Evolutionary conservation across 2,797 vertebrate species (phyloP).

Genomic region (Xenops minutus): DNA sequence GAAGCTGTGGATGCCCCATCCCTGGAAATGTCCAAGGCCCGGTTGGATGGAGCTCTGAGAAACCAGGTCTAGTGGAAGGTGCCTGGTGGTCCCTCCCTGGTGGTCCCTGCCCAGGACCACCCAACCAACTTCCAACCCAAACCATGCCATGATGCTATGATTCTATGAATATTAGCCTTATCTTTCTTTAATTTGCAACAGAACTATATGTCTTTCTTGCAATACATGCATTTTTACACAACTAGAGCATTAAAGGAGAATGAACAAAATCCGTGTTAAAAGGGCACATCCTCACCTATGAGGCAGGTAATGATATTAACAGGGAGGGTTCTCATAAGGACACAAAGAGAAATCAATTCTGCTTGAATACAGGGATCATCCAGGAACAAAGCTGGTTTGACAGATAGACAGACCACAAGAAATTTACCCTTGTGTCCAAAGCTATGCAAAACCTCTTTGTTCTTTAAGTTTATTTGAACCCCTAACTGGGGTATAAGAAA

Average conservation of each 20-base stretch:
- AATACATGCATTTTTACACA: background rate
- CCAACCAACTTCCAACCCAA: background rate
- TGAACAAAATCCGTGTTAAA: background rate
- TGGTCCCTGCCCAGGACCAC: background rate
- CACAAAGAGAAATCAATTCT: background rate
- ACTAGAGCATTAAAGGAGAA: background rate
- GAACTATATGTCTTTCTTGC: background rate
- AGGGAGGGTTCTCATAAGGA: background rate
- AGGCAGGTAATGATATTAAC: background rate
- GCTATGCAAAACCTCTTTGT: background rate
- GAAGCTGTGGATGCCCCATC: background rate
- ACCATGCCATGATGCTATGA: background rate
- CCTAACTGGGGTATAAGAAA: background rate
- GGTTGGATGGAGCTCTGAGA: background rate
- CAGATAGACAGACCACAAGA: background rate
- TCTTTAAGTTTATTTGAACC: background rate
- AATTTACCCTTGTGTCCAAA: background rate
- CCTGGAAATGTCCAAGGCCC: background rate
- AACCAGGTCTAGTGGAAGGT: rapidly evolving
- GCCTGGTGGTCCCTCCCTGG: too few relatives aligned
- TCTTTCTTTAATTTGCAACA: background rate
- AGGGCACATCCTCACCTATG: background rate
- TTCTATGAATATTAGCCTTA: background rate
- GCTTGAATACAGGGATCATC: background rate
- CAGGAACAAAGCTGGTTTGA: background rate